phyloP scores from a whole-genome alignment of 2,797 vertebrate genomes.

The Aphelocoma californica region DNA sequence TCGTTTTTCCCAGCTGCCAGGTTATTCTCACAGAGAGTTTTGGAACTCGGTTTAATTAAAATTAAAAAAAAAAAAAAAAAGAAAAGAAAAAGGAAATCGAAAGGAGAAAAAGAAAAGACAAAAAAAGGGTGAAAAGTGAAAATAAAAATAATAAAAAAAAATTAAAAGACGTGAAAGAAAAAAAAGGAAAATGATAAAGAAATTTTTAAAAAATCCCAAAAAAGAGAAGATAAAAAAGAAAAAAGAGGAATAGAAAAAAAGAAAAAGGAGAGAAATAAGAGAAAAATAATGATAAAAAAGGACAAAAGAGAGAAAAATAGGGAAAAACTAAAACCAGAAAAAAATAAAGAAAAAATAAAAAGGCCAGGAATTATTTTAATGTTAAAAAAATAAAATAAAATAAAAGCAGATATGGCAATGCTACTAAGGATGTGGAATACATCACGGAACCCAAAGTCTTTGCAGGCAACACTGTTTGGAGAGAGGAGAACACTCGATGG shows the following conservation, averaged over 20 bases:
- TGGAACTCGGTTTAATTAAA: background rate
- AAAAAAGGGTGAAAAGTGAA: background rate
- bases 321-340: background rate
- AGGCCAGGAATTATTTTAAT: slow-evolving; percentile 74
- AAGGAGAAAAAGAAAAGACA: background rate
- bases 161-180: background rate
- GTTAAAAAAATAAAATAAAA: slow-evolving; percentile 37
- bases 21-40: slow-evolving; percentile 37
- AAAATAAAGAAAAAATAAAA: background rate
- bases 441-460: slow-evolving; percentile 75
- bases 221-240: background rate
- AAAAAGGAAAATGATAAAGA: background rate
- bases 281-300: background rate
- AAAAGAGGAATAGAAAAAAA: background rate
- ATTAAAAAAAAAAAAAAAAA: too few species aligned
- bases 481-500: slow-evolving; percentile 75
- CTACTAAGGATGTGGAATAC: slow-evolving; percentile 73
- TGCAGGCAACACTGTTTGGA: slow-evolving; percentile 81
- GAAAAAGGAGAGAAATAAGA: background rate
- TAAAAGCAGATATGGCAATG: slow-evolving; percentile 66
- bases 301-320: background rate
- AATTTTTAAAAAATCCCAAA: background rate
- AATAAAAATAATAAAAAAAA: background rate
- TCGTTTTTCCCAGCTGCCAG: background rate
- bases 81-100: background rate